Conservation (phyloP, 2,888 invertebrate species). For the Smittia sp. region DNA sequence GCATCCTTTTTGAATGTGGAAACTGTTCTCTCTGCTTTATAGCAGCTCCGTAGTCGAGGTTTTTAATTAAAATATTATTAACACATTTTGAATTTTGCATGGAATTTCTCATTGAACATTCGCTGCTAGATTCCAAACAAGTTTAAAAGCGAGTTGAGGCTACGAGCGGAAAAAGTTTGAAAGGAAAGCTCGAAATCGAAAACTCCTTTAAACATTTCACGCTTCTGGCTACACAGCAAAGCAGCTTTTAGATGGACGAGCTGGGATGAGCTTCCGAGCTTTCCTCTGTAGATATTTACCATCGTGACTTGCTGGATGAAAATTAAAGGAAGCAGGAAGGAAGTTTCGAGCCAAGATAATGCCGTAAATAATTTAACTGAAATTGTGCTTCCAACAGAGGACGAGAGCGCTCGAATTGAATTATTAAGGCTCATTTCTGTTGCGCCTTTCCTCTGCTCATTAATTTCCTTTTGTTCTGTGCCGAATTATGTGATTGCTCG, state of each 20-base stretch:
- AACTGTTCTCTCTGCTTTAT: too few species aligned
- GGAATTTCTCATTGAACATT: too few species aligned
- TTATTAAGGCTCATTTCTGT: slow-evolving; percentile 11
- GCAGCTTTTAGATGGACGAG: too few species aligned
- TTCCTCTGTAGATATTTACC: background rate
- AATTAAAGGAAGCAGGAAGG: slow-evolving; percentile 29
- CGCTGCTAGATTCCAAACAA: too few species aligned
- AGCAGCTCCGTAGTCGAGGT: too few species aligned
- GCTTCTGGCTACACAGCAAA: background rate
- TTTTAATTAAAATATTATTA: too few species aligned
- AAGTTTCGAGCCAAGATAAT: slow-evolving; percentile 26
- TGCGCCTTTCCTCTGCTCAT: background rate
- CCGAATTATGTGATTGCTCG: background rate
- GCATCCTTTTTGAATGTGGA: too few species aligned
- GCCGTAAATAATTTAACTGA: slow-evolving; percentile 34
- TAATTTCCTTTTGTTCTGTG: background rate
- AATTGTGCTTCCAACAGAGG: slow-evolving; percentile 9
- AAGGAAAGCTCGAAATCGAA: background rate
- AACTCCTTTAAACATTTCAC: background rate
- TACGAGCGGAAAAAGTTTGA: too few species aligned
- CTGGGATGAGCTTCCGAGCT: background rate
- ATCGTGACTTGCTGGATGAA: background rate
- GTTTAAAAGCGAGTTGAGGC: too few species aligned
- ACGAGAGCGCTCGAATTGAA: background rate
- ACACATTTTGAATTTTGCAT: too few species aligned